phyloP scores from a whole-genome alignment of 2,797 vertebrate genomes.

The Mormyrus proboscirostris region DNA sequence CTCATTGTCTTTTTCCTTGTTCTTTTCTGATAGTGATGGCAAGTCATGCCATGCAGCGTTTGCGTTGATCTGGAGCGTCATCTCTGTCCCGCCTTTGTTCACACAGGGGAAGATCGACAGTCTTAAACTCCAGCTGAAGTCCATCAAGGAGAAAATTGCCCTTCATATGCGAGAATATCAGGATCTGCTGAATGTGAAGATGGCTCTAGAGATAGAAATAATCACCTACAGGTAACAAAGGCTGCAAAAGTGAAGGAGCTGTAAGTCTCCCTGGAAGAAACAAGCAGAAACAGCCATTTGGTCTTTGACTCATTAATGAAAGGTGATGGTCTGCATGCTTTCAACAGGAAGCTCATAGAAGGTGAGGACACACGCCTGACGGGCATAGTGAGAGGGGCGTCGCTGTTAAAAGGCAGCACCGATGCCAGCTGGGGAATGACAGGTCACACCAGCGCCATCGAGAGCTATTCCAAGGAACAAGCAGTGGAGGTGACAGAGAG shows the following conservation, averaged over 20 bases:
- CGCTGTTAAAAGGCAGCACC: conserved; percentile 31
- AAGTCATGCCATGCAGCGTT: background rate
- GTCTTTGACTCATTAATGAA: background rate
- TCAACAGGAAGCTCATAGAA: conserved; percentile 64
- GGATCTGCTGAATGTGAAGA: conserved; percentile 66
- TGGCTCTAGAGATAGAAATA: conserved; percentile 72
- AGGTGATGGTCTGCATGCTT: background rate
- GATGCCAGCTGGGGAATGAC: background rate
- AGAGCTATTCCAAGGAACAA: conserved; percentile 46
- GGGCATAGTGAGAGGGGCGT: conserved; percentile 47
- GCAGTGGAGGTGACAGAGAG: conserved; percentile 57
- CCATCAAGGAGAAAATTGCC: conserved; percentile 64
- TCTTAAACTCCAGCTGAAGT: conserved; percentile 54
- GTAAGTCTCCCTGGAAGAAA: background rate
- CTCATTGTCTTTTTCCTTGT: background rate
- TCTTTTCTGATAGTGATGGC: background rate
- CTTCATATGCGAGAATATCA: conserved; percentile 67
- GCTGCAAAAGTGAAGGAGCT: background rate
- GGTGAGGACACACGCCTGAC: conserved; percentile 63
- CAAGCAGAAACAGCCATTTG: background rate
- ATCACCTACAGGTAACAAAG: conserved; percentile 63
- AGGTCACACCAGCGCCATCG: conserved; percentile 20
- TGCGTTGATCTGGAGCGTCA: background rate
- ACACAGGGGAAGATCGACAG: conserved; percentile 51
- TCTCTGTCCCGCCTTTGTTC: background rate